These are phyloP conservation scores for Condylura cristata DNA, from an alignment of 2,113 vertebrate species.

Conservation along the genomic window DNA sequence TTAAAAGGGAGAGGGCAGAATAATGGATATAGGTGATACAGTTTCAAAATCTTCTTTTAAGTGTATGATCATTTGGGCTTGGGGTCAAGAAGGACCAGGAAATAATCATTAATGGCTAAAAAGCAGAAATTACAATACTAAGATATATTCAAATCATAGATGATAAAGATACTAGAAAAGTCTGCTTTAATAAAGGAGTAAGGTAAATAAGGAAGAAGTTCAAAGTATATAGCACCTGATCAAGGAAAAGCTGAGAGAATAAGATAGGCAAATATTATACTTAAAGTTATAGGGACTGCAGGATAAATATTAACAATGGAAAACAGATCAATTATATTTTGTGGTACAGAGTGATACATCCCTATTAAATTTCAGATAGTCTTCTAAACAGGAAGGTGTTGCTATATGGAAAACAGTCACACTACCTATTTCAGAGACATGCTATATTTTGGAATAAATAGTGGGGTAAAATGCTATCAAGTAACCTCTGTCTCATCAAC, in stretches of 20 bases:
- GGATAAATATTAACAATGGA: slow-evolving; percentile 54
- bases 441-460: slow-evolving; percentile 32
- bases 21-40: slow-evolving; percentile 3
- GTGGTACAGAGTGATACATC: neutral
- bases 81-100: slow-evolving; percentile 63
- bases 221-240: slow-evolving; percentile 63
- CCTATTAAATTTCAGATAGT: slow-evolving; percentile 58
- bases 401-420: neutral
- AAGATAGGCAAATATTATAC: slow-evolving; percentile 53
- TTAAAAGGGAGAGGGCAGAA: slow-evolving; percentile 58
- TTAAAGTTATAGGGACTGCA: slow-evolving; percentile 58
- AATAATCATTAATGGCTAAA: slow-evolving; percentile 67
- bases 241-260: slow-evolving; percentile 68
- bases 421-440: slow-evolving; percentile 18
- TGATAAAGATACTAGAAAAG: slow-evolving; percentile 63
- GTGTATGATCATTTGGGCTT: slow-evolving; percentile 60
- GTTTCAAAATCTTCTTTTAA: slow-evolving; percentile 58
- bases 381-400: slow-evolving; percentile 44
- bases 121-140: slow-evolving; percentile 70
- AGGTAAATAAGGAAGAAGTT: slow-evolving; percentile 66
- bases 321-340: slow-evolving; percentile 42
- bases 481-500: slow-evolving; percentile 55
- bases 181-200: slow-evolving; percentile 63
- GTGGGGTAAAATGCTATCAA: slow-evolving; percentile 8
- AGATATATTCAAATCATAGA: slow-evolving; percentile 65